Conservation (phyloP, 92 coral and sea anemone genomes). For the Umimayanthus chanpuru region DNA sequence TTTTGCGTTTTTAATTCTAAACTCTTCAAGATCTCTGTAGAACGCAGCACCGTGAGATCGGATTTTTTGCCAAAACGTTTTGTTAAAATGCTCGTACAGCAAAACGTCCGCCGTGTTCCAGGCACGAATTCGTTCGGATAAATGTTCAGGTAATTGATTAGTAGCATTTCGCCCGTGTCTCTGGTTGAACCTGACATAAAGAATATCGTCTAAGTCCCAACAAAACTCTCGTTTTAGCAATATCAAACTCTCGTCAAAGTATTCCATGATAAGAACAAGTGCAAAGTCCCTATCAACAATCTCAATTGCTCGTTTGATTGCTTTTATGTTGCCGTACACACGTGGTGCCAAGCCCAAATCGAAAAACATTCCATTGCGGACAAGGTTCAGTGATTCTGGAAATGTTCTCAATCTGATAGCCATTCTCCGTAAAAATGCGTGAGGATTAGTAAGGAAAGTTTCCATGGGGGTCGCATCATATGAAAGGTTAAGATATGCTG, state of each 20-base stretch:
- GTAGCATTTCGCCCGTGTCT: constrained; percentile 57
- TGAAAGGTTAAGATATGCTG: constrained; percentile 54
- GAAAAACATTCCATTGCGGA: constrained; percentile 91
- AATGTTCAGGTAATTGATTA: constrained; percentile 32
- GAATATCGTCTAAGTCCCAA: constrained; percentile 91
- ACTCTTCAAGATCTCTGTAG: constrained; percentile 74
- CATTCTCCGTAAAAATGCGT: constrained; percentile 58
- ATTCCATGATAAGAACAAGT: constrained; percentile 89
- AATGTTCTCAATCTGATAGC: constrained; percentile 42
- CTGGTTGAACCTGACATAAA: constrained; percentile 86
- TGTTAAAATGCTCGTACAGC: constrained; percentile 80
- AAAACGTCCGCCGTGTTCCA: constrained; percentile 94
- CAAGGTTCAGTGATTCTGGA: constrained; percentile 81
- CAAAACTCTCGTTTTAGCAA: constrained; percentile 88
- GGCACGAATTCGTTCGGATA: constrained; percentile 59
- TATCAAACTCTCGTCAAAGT: constrained; percentile 94
- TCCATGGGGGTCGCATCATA: constrained; percentile 72
- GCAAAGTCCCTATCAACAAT: constrained; percentile 76
- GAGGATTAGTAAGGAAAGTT: constrained; percentile 72
- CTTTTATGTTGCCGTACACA: constrained; percentile 58
- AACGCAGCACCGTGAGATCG: constrained; percentile 76
- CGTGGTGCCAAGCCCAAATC: constrained; percentile 82
- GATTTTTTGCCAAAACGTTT: constrained; percentile 89
- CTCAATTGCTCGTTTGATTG: constrained; percentile 57
- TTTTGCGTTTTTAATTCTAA: constrained; percentile 68